Conservation (phyloP, 2,113 vertebrate species). For the Sitta europaea region DNA sequence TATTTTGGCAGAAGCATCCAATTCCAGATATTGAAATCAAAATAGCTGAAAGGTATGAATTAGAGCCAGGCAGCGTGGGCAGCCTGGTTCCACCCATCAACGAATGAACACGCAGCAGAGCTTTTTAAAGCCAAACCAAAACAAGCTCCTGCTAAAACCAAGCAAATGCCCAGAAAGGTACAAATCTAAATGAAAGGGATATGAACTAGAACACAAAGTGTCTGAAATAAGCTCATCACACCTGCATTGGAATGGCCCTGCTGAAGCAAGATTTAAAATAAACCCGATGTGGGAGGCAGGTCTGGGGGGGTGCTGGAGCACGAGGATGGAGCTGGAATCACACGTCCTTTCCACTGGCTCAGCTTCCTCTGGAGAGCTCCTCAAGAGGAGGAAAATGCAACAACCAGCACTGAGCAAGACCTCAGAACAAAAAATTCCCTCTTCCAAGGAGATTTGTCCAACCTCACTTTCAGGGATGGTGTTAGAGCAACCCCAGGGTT, state of each 20-base stretch:
- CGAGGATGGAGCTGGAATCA: neutral
- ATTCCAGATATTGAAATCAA: slow-evolving; percentile 22
- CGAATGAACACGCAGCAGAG: neutral
- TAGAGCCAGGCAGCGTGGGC: slow-evolving; percentile 38
- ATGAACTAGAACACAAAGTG: rapidly evolving
- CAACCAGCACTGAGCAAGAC: neutral
- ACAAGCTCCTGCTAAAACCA: slow-evolving; percentile 21
- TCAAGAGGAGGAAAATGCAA: neutral
- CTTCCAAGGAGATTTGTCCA: neutral
- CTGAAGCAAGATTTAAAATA: neutral
- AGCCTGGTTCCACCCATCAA: neutral
- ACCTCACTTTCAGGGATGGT: rapidly evolving
- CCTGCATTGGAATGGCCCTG: neutral
- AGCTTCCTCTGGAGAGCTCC: neutral
- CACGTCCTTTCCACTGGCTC: neutral
- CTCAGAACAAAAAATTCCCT: neutral
- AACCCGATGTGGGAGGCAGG: neutral
- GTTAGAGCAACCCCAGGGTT: rapidly evolving
- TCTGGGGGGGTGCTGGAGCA: neutral
- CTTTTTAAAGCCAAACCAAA: slow-evolving; percentile 44
- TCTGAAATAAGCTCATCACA: slow-evolving; percentile 5
- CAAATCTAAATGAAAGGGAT: neutral
- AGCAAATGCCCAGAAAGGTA: neutral
- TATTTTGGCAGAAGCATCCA: neutral
- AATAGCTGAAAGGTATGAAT: slow-evolving; percentile 44